Base-by-base conservation (phyloP, 23 tunicate genomes). In the Clavelina lepadiformis region DNA sequence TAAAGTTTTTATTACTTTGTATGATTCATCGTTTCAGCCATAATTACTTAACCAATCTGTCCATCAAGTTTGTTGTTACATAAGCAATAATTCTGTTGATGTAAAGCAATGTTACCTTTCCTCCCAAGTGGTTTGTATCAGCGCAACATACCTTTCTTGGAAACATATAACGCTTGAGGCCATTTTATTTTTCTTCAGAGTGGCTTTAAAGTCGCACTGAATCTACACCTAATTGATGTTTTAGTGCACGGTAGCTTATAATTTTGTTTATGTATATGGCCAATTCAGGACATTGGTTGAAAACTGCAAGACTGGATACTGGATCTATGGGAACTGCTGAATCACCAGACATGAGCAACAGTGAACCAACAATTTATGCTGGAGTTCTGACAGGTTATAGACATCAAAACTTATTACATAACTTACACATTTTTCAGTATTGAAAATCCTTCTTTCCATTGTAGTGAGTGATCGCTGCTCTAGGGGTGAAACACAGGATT, bases 401-500 rank as follows among this genome's bases (percentile, higher is more conserved):
- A n/a, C n/a, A n/a, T n/a, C n/a, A 44, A 44, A 44, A 44, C 49
- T 11, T 11, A 8, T 41, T 41, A 41, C 15, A 41, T 41, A 15
- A 8, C 49, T 41, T 41, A 41, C 11, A 41, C 11, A 41, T 41
- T 15, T 41, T 41, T 41, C 15, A 41, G 49, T 15, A 41, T 41
- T 15, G 15, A 8, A 15, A 8, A n/a, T n/a, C n/a, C n/a, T n/a
- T n/a, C n/a, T n/a, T 69, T 47, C 51, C 33, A 2, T 72, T 68
- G 2, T 76, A 89, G 97, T 76, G 5, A 81, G 89, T 36, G 97
- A 89, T 62, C 45, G 97, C 61, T 89, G 97, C 52, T 69, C 83
- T 5, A 51, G 72, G 19, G 89, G 97, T 5, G 83, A 81, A 49
- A 37, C 65, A 32, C 35, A 46, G 8, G 97, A 89, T 62, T 23